phyloP scores from a whole-genome alignment of 2,888 invertebrate genomes.

The Mesochorus sp. region DNA sequence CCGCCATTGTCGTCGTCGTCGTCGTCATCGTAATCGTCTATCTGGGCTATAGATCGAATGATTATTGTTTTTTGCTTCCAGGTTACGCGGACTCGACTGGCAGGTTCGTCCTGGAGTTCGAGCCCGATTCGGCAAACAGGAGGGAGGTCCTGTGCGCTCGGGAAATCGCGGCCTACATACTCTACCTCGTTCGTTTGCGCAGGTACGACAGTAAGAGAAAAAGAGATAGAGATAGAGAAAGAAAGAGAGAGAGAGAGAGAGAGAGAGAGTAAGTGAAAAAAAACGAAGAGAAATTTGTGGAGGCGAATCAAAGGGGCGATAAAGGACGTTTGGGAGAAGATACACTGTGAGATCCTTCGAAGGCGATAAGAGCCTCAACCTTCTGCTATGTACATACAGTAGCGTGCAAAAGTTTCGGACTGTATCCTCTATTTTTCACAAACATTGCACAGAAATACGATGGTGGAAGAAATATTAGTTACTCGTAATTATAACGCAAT shows the following conservation, averaged over 20 bases:
- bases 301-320: slow-evolving; percentile 27
- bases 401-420: no score
- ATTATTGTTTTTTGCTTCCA: slow-evolving; percentile 79
- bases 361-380: slow-evolving; percentile 47
- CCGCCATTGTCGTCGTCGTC: no score
- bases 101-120: slow-evolving; percentile 87
- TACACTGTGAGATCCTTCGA: slow-evolving; percentile 47
- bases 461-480: no score
- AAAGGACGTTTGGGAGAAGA: slow-evolving; percentile 39
- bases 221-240: slow-evolving; percentile 22
- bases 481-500: no score
- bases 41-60: background rate
- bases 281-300: background rate
- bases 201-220: slow-evolving; percentile 83
- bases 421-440: no score
- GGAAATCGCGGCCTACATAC: slow-evolving; percentile 87
- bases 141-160: slow-evolving; percentile 86
- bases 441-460: no score
- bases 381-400: no score
- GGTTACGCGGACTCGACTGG: slow-evolving; percentile 87
- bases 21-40: no score
- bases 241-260: slow-evolving; percentile 18
- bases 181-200: slow-evolving; percentile 89
- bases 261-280: background rate
- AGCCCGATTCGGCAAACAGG: slow-evolving; percentile 84